Base-by-base conservation (phyloP, 1,140 invertebrate species). In the Pygmarrhopalites habei region DNA sequence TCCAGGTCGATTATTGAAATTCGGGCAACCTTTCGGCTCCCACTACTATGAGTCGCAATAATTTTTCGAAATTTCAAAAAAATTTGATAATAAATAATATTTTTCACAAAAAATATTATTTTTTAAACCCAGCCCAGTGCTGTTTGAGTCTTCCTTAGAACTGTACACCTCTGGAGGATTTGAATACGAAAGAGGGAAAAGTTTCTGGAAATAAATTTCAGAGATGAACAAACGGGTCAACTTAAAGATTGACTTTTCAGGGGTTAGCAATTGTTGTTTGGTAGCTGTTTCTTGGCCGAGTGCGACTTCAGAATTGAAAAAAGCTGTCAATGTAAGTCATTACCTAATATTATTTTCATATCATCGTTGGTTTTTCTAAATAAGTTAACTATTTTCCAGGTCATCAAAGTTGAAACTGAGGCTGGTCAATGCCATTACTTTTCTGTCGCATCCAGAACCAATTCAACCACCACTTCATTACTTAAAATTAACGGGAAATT, bases 401-500 rank as follows among this genome's bases (percentile, higher is more conserved):
- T 66, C 1, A 3, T 66, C 4, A 35, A 49, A 53, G 43, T 59
- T 26, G 43, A 64, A 35, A 59, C 19, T 5, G 12, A 21, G 39
- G 17, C 23, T 29, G 51, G 32, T 26, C 39, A 15, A 7, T 39
- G 3, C n/a, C 39, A 62, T 43, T 68, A 57, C 41, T 5, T 64
- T 14, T 68, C 66, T 10, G 58, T 57, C 1, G 39, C 53, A n/a
- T 47, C 49, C 7, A 32, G 28, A 7, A 19, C 23, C 5, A 28
- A 26, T 25, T 25, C 25, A 26, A 26, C 14, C 26, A 26, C 14
- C 26, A 47, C 30, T 12, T 2, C 12, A 43, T 2, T 28, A 4
- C 49, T 79, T 28, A 73, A 71, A 35, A 55, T 79, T 4, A 75
- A 74, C 58, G 73, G 76, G 15, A 73, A 68, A 32, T 79, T 78